phyloP scores from a whole-genome alignment of 35 echinoderm and acorn worm species.

The Stichopus chloronotus region DNA sequence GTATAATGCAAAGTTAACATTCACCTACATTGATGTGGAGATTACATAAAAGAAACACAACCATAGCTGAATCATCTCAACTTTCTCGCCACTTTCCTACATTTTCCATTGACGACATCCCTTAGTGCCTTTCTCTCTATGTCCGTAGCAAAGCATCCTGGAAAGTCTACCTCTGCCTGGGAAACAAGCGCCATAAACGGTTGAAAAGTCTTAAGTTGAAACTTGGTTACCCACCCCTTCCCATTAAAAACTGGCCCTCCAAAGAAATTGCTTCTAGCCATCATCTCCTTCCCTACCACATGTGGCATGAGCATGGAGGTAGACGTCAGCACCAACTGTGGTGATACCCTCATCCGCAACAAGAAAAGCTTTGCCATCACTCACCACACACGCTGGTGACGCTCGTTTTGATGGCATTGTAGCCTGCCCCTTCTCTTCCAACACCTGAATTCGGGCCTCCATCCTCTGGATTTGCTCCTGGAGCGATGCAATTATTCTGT shows the following conservation, averaged over 20 bases:
- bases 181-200: not conserved
- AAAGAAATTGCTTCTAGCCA: not conserved
- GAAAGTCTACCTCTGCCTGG: not conserved
- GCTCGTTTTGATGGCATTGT: no score
- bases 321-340: not conserved
- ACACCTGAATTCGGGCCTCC: no score
- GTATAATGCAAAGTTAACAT: no score
- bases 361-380: no score
- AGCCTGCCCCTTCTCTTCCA: no score
- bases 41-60: no score
- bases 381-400: no score
- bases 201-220: not conserved
- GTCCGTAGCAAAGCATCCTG: not conserved
- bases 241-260: not conserved
- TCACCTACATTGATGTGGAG: no score
- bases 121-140: not conserved
- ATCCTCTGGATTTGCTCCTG: no score
- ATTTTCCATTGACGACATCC: not conserved
- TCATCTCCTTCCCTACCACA: not conserved
- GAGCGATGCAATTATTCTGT: no score
- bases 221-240: not conserved
- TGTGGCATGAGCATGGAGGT: not conserved
- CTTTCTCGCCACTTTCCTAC: not conserved
- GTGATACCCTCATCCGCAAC: no score
- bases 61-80: no score